Evolutionary conservation across 2,797 vertebrate genomes (phyloP), one percentile per base, ranked within the genome.

Genomic region (Lates japonicus): DNA sequence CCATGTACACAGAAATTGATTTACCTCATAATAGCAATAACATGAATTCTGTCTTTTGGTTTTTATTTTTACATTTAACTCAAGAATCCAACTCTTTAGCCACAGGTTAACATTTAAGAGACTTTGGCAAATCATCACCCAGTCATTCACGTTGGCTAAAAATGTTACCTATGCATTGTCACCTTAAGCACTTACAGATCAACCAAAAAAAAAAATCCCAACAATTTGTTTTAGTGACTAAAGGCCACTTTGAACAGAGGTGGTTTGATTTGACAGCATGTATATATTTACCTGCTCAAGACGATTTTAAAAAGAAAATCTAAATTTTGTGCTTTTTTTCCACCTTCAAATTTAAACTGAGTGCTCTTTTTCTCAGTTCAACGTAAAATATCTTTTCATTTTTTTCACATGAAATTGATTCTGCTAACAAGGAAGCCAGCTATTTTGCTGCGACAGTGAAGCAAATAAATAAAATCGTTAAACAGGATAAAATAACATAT

Each of bases 221-320:
- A 33, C 7, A 42, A 62, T 52, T 71, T 48, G 62, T 82, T 82
- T 86, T 4, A 70, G 87, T 88, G 90, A 90, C 89, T 76, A 79
- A 93, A 95, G 93, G 93, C 91, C 93, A 91, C 89, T 89, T 87
- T 77, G 80, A 87, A 84, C 71, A 78, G 78, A 89, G 91, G 88
- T 84, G 63, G 73, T 84, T 61, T 70, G 69, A 93, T 78, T 78
- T 59, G 58, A 83, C 75, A 76, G 71, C 59, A 79, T 86, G 62
- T 79, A 25, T 65, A 65, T 42, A 60, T 55, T 70, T 66, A 75
- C 68, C 74, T 87, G 78, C 76, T 70, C 19, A 7, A 29, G n/a
- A 64, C 37, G 17, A 29, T 67, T 6, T 73, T 55, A 76, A 76
- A 74, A 31, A 44, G 10, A 62, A 67, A 57, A 63, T 65, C 8